A percentile compares a stretch with the other conserved stretches of the same genome.
These are phyloP conservation scores for Pempheris klunzingeri DNA, from an alignment of 2,797 vertebrate species.

Conservation along the genomic window DNA sequence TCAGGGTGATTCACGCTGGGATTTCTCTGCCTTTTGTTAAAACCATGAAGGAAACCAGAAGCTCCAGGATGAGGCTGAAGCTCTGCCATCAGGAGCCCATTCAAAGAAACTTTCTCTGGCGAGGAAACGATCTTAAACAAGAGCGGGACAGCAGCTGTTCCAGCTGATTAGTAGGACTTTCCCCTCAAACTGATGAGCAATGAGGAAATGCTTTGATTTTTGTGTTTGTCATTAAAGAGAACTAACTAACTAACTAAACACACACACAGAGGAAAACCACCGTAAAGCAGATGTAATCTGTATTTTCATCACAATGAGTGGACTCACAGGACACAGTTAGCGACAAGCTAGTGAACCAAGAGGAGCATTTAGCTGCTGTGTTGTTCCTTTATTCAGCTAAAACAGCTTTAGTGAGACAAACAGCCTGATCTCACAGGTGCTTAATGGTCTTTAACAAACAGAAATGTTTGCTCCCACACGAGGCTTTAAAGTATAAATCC, in stretches of 20 bases:
- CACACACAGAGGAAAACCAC: no score
- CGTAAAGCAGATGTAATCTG: no score
- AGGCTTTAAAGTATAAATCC: background rate
- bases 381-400: background rate
- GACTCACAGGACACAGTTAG: no score
- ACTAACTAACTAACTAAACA: no score
- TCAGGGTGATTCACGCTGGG: conserved; percentile 36
- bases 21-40: conserved; percentile 29
- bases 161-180: no score
- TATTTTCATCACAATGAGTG: no score
- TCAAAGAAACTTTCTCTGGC: conserved; percentile 17
- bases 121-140: background rate
- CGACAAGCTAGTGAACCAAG: background rate
- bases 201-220: no score
- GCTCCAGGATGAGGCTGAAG: background rate
- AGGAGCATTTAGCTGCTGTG: background rate
- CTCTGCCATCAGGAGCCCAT: background rate
- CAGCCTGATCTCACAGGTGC: background rate
- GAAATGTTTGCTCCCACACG: no score
- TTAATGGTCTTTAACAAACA: background rate
- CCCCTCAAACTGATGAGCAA: no score
- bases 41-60: conserved; percentile 5
- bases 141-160: no score
- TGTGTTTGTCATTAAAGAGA: no score
- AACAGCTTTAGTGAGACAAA: background rate